Evolutionary conservation across 2,113 vertebrate species (phyloP).

Genomic region (Hypanus sabinus): DNA sequence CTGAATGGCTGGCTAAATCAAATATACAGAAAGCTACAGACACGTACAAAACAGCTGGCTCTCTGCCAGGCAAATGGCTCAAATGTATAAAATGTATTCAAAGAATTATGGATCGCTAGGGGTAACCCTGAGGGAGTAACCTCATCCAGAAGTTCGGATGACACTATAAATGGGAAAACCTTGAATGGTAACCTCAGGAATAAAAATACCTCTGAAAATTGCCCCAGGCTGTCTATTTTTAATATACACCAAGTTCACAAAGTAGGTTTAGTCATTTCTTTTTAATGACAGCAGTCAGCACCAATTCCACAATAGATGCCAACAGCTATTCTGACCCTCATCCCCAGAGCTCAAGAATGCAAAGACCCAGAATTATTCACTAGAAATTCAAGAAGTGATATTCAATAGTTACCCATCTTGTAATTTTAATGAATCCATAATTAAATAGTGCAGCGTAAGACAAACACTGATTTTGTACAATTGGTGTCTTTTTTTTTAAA

Average conservation of each 20-base stretch:
- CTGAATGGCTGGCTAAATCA: slow-evolving; percentile 15
- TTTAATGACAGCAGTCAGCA: neutral
- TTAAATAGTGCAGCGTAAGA: neutral
- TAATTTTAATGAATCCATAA: neutral
- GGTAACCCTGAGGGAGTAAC: neutral
- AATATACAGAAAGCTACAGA: neutral
- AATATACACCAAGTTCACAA: neutral
- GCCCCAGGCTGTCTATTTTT: neutral
- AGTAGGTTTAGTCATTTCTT: neutral
- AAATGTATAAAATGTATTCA: neutral
- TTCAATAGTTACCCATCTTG: neutral
- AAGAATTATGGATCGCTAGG: neutral
- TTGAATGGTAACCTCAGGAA: neutral
- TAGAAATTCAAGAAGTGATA: neutral
- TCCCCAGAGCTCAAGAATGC: neutral
- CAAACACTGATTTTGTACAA: neutral
- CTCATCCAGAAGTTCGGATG: neutral
- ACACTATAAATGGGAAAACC: neutral
- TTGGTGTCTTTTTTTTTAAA: neutral
- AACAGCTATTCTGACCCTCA: neutral
- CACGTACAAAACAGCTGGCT: neutral
- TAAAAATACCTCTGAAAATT: neutral
- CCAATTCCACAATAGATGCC: neutral
- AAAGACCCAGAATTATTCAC: neutral
- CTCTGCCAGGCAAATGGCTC: neutral